Conservation (phyloP, 2,888 invertebrate species). For the Drosophila acutilabella region DNA sequence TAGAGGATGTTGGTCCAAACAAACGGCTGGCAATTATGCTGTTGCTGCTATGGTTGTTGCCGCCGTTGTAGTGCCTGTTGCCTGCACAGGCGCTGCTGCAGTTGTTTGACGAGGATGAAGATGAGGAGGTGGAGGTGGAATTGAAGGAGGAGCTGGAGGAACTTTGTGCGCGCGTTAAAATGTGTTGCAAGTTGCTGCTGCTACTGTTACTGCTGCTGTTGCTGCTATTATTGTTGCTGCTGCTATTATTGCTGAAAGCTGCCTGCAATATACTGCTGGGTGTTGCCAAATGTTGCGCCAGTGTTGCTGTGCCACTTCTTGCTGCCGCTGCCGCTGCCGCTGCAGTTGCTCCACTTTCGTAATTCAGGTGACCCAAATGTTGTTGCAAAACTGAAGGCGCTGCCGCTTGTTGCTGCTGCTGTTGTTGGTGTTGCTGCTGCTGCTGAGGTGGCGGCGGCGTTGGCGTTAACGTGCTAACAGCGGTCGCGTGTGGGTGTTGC, state of each 20-base stretch:
- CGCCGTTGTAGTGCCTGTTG: constrained; percentile 78
- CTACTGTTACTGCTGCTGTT: constrained; percentile 21
- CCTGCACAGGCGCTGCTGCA: constrained; percentile 76
- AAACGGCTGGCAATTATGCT: constrained; percentile 82
- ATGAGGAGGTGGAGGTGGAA: constrained; percentile 12
- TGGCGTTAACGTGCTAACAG: constrained; percentile 52
- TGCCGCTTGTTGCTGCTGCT: constrained; percentile 52
- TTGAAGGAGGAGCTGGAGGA: constrained; percentile 55
- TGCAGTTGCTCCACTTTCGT: constrained; percentile 78
- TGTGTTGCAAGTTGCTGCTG: constrained; percentile 72
- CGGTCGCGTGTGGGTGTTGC: constrained; percentile 58
- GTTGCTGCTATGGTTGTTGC: constrained; percentile 54
- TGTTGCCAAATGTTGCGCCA: constrained; percentile 81
- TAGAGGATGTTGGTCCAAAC: constrained; percentile 69
- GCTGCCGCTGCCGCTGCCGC: constrained; percentile 50
- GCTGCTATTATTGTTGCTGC: constrained; percentile 37
- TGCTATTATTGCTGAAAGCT: constrained; percentile 65
- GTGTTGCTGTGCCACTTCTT: constrained; percentile 78
- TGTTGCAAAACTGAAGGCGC: constrained; percentile 82
- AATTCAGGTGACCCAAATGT: constrained; percentile 84
- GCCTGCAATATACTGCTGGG: constrained; percentile 80
- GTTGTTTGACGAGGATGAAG: constrained; percentile 54
- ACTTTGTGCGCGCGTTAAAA: constrained; percentile 76
- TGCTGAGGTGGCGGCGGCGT: constrained; percentile 43
- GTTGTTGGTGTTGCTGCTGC: constrained; percentile 50